Evolutionary conservation across 1,140 invertebrate genomes (phyloP), one percentile per base, ranked within the genome.

Genomic region (Trachymyrmex cornetzi): DNA sequence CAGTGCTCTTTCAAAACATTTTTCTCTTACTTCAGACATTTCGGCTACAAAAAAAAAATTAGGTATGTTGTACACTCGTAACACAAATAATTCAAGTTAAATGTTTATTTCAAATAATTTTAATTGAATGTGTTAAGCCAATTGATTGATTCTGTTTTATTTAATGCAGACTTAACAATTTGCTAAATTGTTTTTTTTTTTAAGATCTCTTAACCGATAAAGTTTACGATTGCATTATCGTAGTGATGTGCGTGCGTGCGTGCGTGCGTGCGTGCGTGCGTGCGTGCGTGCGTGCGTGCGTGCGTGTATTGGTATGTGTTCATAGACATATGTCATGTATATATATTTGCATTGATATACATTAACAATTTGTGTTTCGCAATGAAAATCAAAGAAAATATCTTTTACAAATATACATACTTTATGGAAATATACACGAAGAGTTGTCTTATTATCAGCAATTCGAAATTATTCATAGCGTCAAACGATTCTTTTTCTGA

Each of bases 401-500:
- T 48, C 11, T 48, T 61, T 22, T 48, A 63, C 9, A 27, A 27
- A 85, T 63, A 44, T 63, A 77, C 61, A 44, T 63, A 77, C 61
- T 90, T 93, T 91, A 90, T 86, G 86, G 88, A 91, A 89, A 84
- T 50, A 48, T 48, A 12, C 48, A 89, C 85, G 85, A 87, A 85
- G 88, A 88, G 71, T 88, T 89, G 84, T 80, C 77, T 82, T 88
- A 72, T 34, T 34, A 48, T 30, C 87, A 64, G 74, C 75, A 86
- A 77, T 87, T 88, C 89, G 82, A 84, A 89, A 92, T 90, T 90
- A 92, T 91, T 92, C 90, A 91, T 86, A 88, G 85, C 84, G 88
- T 93, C 91, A 91, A 90, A 88, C 89, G 75, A 82, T 88, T 92
- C 91, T 93, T 92, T 92, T 87, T 44, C 59, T 38, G 30, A 34